Evolutionary conservation across 2,113 vertebrate species (phyloP).

Genomic region (Damaliscus lunatus): DNA sequence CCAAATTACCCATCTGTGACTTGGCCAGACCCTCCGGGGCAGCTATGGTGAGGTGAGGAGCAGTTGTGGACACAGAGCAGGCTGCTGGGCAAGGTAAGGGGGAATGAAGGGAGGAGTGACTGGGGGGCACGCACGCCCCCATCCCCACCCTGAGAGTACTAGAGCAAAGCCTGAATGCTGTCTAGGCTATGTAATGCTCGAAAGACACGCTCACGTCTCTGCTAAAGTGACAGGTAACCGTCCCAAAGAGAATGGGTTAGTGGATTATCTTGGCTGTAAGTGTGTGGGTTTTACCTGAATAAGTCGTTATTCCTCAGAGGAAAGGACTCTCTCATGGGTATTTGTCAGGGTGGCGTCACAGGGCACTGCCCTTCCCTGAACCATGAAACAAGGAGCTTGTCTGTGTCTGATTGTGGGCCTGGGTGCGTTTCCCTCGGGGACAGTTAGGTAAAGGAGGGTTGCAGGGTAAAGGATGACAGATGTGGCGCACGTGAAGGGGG

Average conservation of each 20-base stretch:
- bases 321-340: not conserved
- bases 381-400: not conserved
- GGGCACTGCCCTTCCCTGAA: not conserved
- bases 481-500: rapidly evolving
- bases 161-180: not conserved
- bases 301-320: not conserved
- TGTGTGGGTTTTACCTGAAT: not conserved
- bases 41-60: not conserved
- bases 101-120: not conserved
- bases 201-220: not conserved
- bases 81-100: not conserved
- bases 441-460: not conserved
- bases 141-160: not conserved
- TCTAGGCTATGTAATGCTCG: not conserved
- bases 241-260: not conserved
- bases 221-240: not conserved
- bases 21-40: not conserved
- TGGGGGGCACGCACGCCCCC: not conserved
- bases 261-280: not conserved
- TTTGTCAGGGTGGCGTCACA: not conserved
- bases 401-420: not conserved
- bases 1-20: not conserved
- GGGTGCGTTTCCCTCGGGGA: not conserved
- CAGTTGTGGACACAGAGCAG: not conserved
- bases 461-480: not conserved